Base-by-base conservation (phyloP, 2,797 vertebrate species). In the Xenopus petersii region DNA sequence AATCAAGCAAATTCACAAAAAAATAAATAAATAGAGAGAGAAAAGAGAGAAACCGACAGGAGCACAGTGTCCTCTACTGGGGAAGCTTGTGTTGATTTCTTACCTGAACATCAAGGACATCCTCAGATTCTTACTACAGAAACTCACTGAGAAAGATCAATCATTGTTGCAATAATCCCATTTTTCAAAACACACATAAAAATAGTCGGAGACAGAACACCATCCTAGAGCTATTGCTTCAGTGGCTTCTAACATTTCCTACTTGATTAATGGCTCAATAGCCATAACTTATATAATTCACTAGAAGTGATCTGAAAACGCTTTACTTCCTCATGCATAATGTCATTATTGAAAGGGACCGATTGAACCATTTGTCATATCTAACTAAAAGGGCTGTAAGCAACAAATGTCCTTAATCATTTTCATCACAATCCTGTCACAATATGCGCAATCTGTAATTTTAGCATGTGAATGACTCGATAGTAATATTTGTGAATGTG, bases 51-150 rank as follows among this genome's bases (percentile, higher is more conserved):
- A 1, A 81, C 42, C 6, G 77, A 70, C 80, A 88, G 83, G 83
- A 87, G 64, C 75, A 85, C 75, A 88, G 80, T 84, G 82, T 87
- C 85, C 87, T 88, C 88, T 91, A 60, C 86, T 85, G 87, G 83
- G 58, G 62, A 70, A 73, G 75, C 1, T 4, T 11, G 26, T 71
- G 30, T 67, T 6, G 6, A 36, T 47, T 61, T 77, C 74, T 75
- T 48, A 73, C 51, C 75, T 67, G 54, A 65, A 46, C 21, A 33
- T 33, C 12, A 10, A n/a, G 42, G 6, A 66, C 68, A 68, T 9
- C 0, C 2, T 4, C 0, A 16, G 47, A 58, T 7, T 77, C 60
- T 75, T n/a, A 47, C 4, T 60, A 68, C 2, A 46, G 61, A 58
- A 81, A 71, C 0, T 54, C 42, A 82, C 74, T 26, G 24, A 26